phyloP scores from a whole-genome alignment of 2,888 invertebrate species.

The Leptarthrus brevirostris region DNA sequence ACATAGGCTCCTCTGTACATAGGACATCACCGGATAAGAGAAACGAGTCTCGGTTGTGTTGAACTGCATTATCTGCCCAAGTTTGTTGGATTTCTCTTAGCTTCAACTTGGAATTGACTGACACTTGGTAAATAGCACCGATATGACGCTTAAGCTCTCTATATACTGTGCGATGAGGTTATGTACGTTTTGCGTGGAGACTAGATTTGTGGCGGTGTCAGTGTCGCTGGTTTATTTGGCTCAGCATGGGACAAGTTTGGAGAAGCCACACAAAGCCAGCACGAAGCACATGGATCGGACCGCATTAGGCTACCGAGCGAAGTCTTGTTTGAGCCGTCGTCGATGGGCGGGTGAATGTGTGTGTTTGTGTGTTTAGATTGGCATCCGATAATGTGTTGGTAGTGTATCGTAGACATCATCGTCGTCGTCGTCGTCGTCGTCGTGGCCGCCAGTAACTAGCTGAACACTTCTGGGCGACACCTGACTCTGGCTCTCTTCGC shows the following conservation, averaged over 20 bases:
- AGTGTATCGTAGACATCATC: too few species aligned
- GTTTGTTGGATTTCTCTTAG: background rate
- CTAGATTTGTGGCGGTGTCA: constrained; percentile 18
- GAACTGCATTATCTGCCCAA: background rate
- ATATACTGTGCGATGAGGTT: background rate
- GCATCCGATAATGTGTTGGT: constrained; percentile 7
- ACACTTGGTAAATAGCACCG: background rate
- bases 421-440: too few species aligned
- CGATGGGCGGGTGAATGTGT: constrained; percentile 20
- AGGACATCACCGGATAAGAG: background rate
- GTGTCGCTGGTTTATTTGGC: constrained; percentile 34
- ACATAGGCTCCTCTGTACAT: background rate
- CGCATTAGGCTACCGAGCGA: background rate
- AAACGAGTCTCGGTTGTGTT: background rate
- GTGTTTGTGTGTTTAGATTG: background rate
- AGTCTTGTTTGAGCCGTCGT: constrained; percentile 10
- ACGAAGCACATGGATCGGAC: constrained; percentile 26
- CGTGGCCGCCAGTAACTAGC: constrained; percentile 13
- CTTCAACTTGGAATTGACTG: background rate
- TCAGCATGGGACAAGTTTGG: constrained; percentile 27
- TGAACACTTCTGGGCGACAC: constrained; percentile 51
- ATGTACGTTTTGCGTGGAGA: constrained; percentile 8
- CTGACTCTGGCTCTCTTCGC: constrained; percentile 53
- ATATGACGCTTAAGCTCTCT: background rate
- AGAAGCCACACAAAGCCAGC: constrained; percentile 27